Evolutionary conservation across 30 jellyfish, hydroid and myxozoan species (phyloP).

Genomic region (Aurelia aurita complex sp. Pacific): DNA sequence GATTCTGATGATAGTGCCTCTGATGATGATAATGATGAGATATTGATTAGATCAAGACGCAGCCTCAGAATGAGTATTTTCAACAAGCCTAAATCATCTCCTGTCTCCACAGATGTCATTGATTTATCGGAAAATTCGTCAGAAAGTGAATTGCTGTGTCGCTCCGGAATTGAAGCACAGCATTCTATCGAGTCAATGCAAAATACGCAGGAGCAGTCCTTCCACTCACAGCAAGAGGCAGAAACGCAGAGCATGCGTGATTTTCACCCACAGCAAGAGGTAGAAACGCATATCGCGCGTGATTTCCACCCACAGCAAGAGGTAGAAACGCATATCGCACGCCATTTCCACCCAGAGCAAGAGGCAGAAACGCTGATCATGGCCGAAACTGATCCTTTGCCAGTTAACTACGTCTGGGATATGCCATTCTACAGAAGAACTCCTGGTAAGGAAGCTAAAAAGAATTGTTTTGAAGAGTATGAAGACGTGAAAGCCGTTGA

Average conservation of each 20-base stretch:
- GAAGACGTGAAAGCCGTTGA: not conserved
- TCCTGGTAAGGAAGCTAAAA: slow-evolving; percentile 26
- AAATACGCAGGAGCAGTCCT: too few relatives aligned
- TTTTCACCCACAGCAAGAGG: not conserved
- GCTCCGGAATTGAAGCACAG: too few relatives aligned
- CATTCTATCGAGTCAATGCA: too few relatives aligned
- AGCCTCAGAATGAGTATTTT: slow-evolving; percentile 60
- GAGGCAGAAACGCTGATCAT: not conserved
- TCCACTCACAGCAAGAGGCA: not conserved
- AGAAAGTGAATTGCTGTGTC: not conserved
- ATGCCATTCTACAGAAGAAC: slow-evolving; percentile 25
- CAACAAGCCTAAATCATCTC: slow-evolving; percentile 11
- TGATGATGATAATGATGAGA: slow-evolving; percentile 13
- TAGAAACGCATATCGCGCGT: not conserved
- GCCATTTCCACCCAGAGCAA: not conserved
- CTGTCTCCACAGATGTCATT: not conserved
- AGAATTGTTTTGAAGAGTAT: not conserved
- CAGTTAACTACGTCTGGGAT: slow-evolving; percentile 23
- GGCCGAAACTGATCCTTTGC: not conserved
- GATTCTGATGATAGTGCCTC: slow-evolving; percentile 27
- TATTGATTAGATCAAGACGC: slow-evolving; percentile 40
- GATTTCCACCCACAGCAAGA: not conserved
- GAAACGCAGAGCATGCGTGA: not conserved
- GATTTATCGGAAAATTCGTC: not conserved
- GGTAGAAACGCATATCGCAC: not conserved